A percentile compares a stretch with the other conserved stretches of the same genome.
Conservation (phyloP, 2,113 vertebrate genomes). For the Campylomormyrus numenius region DNA sequence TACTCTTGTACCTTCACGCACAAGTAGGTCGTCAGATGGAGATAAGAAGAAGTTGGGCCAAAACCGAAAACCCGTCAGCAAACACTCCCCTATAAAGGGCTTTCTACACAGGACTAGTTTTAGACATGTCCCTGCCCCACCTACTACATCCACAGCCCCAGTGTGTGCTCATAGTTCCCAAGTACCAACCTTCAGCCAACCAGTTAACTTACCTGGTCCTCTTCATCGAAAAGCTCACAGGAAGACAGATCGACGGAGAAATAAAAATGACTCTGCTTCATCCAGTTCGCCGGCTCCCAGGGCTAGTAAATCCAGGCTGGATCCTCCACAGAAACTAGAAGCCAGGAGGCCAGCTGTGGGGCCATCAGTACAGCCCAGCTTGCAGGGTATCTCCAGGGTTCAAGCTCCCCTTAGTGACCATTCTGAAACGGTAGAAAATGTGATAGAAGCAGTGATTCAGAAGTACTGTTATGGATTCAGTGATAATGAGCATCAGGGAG, state of each 20-base stretch:
- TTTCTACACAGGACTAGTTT: slow-evolving; percentile 30
- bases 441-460: slow-evolving; percentile 71
- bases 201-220: neutral
- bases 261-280: slow-evolving; percentile 28
- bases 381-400: slow-evolving; percentile 35
- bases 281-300: slow-evolving; percentile 14
- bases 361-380: slow-evolving; percentile 14
- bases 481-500: slow-evolving; percentile 42
- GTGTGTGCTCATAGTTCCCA: slow-evolving; percentile 36
- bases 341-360: neutral
- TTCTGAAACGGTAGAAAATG: slow-evolving; percentile 43
- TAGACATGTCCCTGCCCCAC: slow-evolving; percentile 32
- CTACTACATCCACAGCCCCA: slow-evolving; percentile 22
- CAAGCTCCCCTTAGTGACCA: slow-evolving; percentile 33
- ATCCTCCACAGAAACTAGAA: neutral
- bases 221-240: slow-evolving; percentile 51
- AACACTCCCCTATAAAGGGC: slow-evolving; percentile 33
- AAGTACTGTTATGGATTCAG: slow-evolving; percentile 54
- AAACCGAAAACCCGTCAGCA: neutral
- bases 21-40: slow-evolving; percentile 5
- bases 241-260: slow-evolving; percentile 57
- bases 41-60: neutral
- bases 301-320: slow-evolving; percentile 24
- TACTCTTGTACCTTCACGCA: neutral
- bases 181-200: neutral